phyloP scores from a whole-genome alignment of 1,140 invertebrate species.

The Trichonephila inaurata region DNA sequence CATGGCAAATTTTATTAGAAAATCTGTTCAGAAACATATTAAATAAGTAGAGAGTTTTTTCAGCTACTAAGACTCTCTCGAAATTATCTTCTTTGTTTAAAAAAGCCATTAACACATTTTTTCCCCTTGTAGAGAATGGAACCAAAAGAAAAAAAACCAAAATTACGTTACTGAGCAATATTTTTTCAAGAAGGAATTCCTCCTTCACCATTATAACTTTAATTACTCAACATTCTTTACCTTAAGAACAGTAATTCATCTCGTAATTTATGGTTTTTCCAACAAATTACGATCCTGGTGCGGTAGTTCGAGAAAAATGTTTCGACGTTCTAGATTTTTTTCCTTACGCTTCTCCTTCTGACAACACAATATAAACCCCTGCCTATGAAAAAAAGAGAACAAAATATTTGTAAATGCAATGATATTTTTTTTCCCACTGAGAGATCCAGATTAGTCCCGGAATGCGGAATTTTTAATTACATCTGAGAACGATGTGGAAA shows the following conservation, averaged over 20 bases:
- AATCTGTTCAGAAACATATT: conserved; percentile 1
- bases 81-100: conserved; percentile 35
- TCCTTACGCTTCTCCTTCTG: background rate
- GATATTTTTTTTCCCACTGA: background rate
- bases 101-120: conserved; percentile 64
- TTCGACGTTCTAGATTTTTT: conserved; percentile 8
- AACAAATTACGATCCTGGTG: conserved; percentile 57
- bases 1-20: conserved; percentile 8
- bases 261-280: conserved; percentile 68
- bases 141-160: conserved; percentile 7
- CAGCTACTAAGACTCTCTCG: background rate
- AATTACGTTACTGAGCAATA: conserved; percentile 11
- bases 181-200: conserved; percentile 25
- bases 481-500: conserved; percentile 9
- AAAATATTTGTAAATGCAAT: conserved; percentile 62
- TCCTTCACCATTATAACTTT: conserved; percentile 71
- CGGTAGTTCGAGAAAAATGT: conserved; percentile 41
- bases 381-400: background rate
- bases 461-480: conserved; percentile 70
- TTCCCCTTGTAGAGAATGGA: conserved; percentile 11
- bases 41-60: background rate
- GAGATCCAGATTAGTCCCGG: conserved; percentile 4
- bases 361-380: conserved; percentile 18
- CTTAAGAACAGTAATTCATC: conserved; percentile 69
- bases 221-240: conserved; percentile 72